These are phyloP conservation scores for Malthinus seriepunctatus DNA, from an alignment of 2,888 invertebrate genomes.

Conservation along the genomic window DNA sequence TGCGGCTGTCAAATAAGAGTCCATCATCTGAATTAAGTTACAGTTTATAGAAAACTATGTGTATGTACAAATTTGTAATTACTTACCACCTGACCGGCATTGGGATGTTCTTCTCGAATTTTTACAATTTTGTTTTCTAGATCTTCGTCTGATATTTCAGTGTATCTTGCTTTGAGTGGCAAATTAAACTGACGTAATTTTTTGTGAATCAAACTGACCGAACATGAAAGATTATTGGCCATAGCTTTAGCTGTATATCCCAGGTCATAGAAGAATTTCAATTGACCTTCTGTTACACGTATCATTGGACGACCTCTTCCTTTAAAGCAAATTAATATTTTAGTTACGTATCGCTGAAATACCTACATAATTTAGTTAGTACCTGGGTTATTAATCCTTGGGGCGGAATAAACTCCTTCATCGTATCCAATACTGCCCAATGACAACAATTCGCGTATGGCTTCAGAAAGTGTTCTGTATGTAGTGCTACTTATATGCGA, in stretches of 20 bases:
- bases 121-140: background rate
- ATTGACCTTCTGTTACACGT: background rate
- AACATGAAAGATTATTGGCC: background rate
- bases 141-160: slow-evolving; percentile 5
- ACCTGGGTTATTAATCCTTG: slow-evolving; percentile 1
- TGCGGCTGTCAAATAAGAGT: slow-evolving; percentile 1
- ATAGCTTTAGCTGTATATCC: slow-evolving; percentile 6
- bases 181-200: slow-evolving; percentile 7
- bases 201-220: background rate
- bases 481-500: background rate
- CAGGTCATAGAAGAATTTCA: slow-evolving; percentile 5
- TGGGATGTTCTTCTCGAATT: slow-evolving; percentile 10
- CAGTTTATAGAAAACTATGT: background rate
- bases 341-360: background rate
- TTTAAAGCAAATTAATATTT: slow-evolving; percentile 1
- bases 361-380: background rate
- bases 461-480: background rate
- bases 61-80: background rate
- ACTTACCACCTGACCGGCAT: slow-evolving; percentile 10
- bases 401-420: background rate
- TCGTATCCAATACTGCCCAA: background rate
- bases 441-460: background rate
- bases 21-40: slow-evolving; percentile 13
- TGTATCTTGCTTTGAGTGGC: background rate
- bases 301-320: slow-evolving; percentile 7